Evolutionary conservation across 2,113 vertebrate genomes (phyloP), one percentile per base, ranked within the genome.

Genomic region (Corythaeola cristata): DNA sequence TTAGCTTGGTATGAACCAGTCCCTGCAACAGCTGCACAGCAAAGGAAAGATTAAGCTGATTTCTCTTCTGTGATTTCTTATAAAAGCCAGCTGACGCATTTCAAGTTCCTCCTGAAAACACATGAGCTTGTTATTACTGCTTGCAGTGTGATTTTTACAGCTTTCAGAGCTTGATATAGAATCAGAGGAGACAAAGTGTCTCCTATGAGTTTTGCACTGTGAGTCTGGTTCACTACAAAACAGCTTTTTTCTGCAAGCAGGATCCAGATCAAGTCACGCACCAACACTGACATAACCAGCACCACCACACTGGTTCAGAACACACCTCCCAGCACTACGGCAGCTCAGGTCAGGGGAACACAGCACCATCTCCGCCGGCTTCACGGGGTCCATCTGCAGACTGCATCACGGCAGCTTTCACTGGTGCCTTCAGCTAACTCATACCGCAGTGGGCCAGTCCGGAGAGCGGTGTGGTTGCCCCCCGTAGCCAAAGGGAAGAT

Each of bases 21-120:
- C 45, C 64, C 78, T 80, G 47, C 26, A 67, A 71, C 80, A 67
- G 37, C n/a, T 59, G 41, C 15, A 2, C 44, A 92, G 72, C 41
- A 55, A 84, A 64, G 2, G 1, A 58, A 74, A 84, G 53, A 44
- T 81, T 45, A 92, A 89, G 21, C 22, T 8, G 21, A 58, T 28
- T 86, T 81, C 7, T 60, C 52, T 64, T 60, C 75, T 53, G 60
- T 47, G 45, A 55, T 41, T 53, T 50, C 72, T 67, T n/a, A 39
- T 23, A 62, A 60, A 92, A 78, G 8, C 19, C 68, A 78, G 60
- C 2, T 92, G 77, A 81, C 32, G 47, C 60, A 50, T 50, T 64
- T 74, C 24, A 72, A 86, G 49, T 50, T 95, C 58, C 68, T 93
- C 85, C 66, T 78, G 22, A 52, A 72, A 92, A 85, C 53, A 66